Evolutionary conservation across 2,113 vertebrate species (phyloP), one percentile per base, ranked within the genome.

Genomic region (Ochotona curzoniae): DNA sequence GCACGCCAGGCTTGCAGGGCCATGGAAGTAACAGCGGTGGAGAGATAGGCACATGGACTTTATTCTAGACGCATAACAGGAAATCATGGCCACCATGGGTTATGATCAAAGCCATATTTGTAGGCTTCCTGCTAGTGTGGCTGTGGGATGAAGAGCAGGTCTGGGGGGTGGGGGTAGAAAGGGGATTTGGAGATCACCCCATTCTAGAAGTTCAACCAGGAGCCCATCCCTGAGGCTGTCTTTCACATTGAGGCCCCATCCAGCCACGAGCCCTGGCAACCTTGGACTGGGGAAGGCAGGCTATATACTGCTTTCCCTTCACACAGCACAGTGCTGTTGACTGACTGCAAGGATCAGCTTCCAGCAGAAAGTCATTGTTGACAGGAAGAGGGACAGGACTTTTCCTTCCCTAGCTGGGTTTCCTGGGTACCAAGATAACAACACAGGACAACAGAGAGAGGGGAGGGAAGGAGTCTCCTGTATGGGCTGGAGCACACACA

Each of bases 381-480:
- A 94, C 95, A 95, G 95, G 95, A 96, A 96, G 84, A 92, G 60
- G 57, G 95, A 81, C 54, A 87, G 95, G 74, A 89, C 51, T 93
- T 94, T 92, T 87, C 93, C 35, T 93, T 87, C 91, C 67, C 61
- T n/a, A 18, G 61, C 18, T 7, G 5, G 67, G 38, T 78, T 63
- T 94, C 75, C 61, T 76, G 35, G 89, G 91, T n/a, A 90, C 89
- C 86, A 69, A 94, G 83, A 75, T 57, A 94, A 57, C 88, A 92
- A 75, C 47, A 51, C 23, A 57, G 25, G 69, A 54, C 76, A 88
- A 93, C 69, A 70, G 25, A 69, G 57, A 44, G 25, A 12, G n/a
- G 32, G 73, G 76, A 61, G 32, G 83, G 69, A 57, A 57, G 49
- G 4, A 2, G 35, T 21, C 67, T 81, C 93, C 47, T 12, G 12